Conservation (phyloP, 2,888 invertebrate genomes). For the Diarsia brunnea region DNA sequence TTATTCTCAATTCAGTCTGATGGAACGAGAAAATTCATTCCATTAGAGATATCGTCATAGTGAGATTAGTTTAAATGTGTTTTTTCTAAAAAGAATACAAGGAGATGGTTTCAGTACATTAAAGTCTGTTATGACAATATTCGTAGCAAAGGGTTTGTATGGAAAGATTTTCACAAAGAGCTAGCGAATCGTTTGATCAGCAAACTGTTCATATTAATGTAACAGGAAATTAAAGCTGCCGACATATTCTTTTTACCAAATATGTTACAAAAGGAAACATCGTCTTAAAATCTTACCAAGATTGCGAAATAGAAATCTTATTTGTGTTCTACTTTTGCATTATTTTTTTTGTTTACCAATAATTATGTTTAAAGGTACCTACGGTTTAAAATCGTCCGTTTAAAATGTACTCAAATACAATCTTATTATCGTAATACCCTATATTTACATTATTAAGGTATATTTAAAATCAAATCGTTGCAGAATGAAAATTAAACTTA, state of each 20-base stretch:
- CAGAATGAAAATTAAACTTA: conserved; percentile 7
- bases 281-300: conserved; percentile 2
- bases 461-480: conserved; percentile 41
- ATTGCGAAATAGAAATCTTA: neutral
- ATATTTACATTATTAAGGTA: conserved; percentile 62
- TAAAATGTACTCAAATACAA: conserved; percentile 57
- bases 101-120: neutral
- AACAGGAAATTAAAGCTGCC: neutral
- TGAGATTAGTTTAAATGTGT: conserved; percentile 10
- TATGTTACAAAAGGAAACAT: neutral
- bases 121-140: neutral
- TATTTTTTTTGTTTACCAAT: conserved; percentile 7
- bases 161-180: neutral
- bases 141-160: neutral
- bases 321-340: conserved; percentile 2
- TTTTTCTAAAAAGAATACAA: neutral
- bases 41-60: neutral
- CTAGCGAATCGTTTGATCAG: neutral
- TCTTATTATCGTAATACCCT: conserved; percentile 46
- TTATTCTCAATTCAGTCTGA: neutral
- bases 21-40: conserved; percentile 1
- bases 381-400: conserved; percentile 44
- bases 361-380: conserved; percentile 16
- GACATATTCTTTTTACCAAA: neutral
- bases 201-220: neutral